Evolutionary conservation across 2,113 vertebrate species (phyloP), one percentile per base, ranked within the genome.

Genomic region (Oncorhynchus kisutch): DNA sequence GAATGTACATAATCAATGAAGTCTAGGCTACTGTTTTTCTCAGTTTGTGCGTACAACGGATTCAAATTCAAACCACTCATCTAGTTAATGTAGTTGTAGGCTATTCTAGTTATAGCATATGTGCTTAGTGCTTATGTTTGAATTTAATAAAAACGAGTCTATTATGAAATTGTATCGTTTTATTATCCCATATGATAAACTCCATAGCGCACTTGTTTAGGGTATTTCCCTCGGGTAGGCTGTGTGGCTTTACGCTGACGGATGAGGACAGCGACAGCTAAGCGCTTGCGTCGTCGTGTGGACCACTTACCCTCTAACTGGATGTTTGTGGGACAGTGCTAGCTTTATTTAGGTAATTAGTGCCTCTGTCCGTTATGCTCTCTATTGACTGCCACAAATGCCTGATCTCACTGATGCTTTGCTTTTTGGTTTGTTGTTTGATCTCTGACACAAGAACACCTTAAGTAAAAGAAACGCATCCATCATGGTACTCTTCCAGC

Each of bases 301-400:
- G 54, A 80, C 39, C 34, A 45, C 82, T 77, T 72, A 78, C 80
- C 78, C 70, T 60, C 67, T 57, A 72, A 75, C 76, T 71, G 76
- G 62, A 65, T 54, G 71, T 62, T 66, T 45, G 31, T 31, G 4
- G 49, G 25, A 72, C 71, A 59, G 25, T 72, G 24, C 65, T 67
- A 67, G 71, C 67, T 70, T 77, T 72, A 67, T 74, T 78, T 65
- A 45, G 78, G 74, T 83, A 77, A 80, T 62, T 70, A 80, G 71
- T 45, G 64, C 75, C 71, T 71, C 73, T 78, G 48, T 83, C 49
- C 72, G 73, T 74, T 68, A 65, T 72, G 72, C 48, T n/a, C 59
- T 69, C 60, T 74, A 73, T 72, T 73, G 20, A 77, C 22, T 62
- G 27, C 6, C 16, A 3, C 34, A 73, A 65, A 39, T 48, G 48